Conservation (phyloP, 2,888 invertebrate species). For the Drosophila suboccidentalis region DNA sequence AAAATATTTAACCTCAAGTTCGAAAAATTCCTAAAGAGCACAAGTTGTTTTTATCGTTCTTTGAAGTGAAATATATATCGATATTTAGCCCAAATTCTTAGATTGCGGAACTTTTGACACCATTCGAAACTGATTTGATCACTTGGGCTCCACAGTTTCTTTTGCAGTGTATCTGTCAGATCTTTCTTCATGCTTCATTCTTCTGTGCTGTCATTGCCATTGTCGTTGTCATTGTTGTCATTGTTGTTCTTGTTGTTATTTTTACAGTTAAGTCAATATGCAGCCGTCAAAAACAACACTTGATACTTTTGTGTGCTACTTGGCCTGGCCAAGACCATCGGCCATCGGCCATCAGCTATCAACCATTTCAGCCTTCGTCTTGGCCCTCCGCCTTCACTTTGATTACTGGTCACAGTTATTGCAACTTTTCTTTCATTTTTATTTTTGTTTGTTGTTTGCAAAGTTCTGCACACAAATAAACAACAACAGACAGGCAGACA, state of each 20-base stretch:
- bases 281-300: slow-evolving; percentile 82
- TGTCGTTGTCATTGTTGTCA: slow-evolving; percentile 14
- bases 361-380: background rate
- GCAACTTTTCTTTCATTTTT: slow-evolving; percentile 70
- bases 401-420: slow-evolving; percentile 62
- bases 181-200: slow-evolving; percentile 28
- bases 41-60: no score
- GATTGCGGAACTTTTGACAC: no score
- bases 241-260: slow-evolving; percentile 50
- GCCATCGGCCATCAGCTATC: slow-evolving; percentile 1
- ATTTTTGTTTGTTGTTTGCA: slow-evolving; percentile 43
- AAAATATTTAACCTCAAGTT: no score
- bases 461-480: slow-evolving; percentile 59
- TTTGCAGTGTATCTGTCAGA: slow-evolving; percentile 6
- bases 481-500: slow-evolving; percentile 26
- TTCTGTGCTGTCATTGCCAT: slow-evolving; percentile 32
- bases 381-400: slow-evolving; percentile 17
- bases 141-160: background rate
- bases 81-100: no score
- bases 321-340: slow-evolving; percentile 43
- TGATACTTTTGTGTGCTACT: slow-evolving; percentile 78
- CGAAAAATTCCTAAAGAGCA: no score
- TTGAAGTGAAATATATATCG: no score
- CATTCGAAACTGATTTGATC: no score
- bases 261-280: slow-evolving; percentile 80